Evolutionary conservation across 64 coral and sea anemone genomes (phyloP).

Genomic region (Actinia tenebrosa): DNA sequence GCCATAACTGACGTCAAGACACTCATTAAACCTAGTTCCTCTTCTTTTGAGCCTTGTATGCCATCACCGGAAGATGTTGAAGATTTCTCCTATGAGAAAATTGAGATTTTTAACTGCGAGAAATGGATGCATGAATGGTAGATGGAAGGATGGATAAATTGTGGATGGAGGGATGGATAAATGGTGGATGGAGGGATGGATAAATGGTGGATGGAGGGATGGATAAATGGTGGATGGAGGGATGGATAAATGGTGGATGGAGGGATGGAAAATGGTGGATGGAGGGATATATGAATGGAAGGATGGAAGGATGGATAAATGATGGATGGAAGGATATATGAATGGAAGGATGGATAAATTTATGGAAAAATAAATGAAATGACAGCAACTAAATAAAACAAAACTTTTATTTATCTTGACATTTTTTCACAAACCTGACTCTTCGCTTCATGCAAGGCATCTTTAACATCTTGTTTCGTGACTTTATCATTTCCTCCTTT

Average conservation of each 20-base stretch:
- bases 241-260: background rate
- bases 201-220: too few species aligned
- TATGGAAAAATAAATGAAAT: background rate
- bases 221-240: too few species aligned
- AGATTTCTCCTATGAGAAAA: background rate
- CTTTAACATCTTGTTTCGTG: conserved; percentile 55
- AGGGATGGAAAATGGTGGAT: background rate
- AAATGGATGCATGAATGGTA: too few species aligned
- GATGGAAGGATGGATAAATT: too few species aligned
- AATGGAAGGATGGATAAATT: background rate
- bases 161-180: too few species aligned
- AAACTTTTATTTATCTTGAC: conserved; percentile 16
- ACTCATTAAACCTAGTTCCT: conserved; percentile 65
- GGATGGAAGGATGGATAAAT: background rate
- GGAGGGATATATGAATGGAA: background rate
- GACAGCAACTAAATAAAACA: background rate
- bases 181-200: too few species aligned
- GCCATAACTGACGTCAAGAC: conserved; percentile 63
- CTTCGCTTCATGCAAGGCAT: conserved; percentile 60
- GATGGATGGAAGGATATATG: background rate
- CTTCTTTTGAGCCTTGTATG: background rate
- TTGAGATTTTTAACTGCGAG: background rate
- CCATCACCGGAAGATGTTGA: background rate
- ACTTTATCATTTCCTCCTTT: conserved; percentile 71
- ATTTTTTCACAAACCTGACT: conserved; percentile 18